Evolutionary conservation across 2,888 invertebrate species (phyloP).

Genomic region (Drosophila multiciliata): DNA sequence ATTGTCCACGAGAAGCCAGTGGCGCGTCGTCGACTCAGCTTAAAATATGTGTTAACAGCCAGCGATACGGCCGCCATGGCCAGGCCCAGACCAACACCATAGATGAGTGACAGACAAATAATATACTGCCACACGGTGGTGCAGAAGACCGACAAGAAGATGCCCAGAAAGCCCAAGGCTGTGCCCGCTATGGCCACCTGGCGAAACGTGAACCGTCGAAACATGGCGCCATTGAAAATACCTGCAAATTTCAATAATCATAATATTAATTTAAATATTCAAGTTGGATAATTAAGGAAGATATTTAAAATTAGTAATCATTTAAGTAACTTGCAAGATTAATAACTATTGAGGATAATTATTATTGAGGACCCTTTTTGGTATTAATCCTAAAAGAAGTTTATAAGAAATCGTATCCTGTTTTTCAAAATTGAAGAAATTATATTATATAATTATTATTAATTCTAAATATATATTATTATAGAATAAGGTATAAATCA

Average conservation of each 20-base stretch:
- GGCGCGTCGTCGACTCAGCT: constrained; percentile 88
- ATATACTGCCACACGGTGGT: constrained; percentile 88
- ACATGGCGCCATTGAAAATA: constrained; percentile 90
- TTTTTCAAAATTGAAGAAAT: neutral
- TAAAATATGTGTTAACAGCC: constrained; percentile 91
- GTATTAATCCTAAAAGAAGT: neutral
- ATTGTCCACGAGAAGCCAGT: constrained; percentile 90
- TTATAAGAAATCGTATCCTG: neutral
- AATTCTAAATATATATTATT: no score
- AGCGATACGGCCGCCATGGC: constrained; percentile 89
- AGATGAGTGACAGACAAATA: constrained; percentile 88
- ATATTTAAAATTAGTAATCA: neutral
- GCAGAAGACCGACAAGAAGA: constrained; percentile 88
- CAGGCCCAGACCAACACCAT: constrained; percentile 88
- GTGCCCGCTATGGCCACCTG: constrained; percentile 89
- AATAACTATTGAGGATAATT: no score
- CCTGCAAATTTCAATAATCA: constrained; percentile 51
- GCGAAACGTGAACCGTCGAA: constrained; percentile 88
- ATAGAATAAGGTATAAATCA: no score
- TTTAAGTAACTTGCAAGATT: neutral
- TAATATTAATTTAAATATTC: neutral
- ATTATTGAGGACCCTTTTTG: neutral
- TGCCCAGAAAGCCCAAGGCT: constrained; percentile 86
- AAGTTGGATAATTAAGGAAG: neutral
- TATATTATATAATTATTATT: no score